These are phyloP conservation scores for Cyanocitta stelleri DNA, from an alignment of 2,113 vertebrate genomes.

Conservation along the genomic window DNA sequence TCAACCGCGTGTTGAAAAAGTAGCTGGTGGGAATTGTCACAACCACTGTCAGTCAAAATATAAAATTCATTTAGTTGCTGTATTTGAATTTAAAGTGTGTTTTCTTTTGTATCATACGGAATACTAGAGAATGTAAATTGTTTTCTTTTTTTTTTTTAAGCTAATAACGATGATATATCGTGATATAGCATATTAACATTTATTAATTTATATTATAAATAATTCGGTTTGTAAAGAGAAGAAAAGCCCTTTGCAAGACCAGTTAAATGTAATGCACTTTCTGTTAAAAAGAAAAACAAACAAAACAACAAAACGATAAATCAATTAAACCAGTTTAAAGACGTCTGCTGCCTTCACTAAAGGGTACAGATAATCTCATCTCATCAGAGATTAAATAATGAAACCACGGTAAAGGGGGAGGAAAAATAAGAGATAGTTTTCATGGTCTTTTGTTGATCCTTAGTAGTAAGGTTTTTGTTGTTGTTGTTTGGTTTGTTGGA, in stretches of 20 bases:
- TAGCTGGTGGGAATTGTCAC: slow-evolving; percentile 68
- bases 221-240: slow-evolving; percentile 84
- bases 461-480: neutral
- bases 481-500: neutral
- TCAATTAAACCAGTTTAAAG: slow-evolving; percentile 72
- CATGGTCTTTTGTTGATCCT: neutral
- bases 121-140: slow-evolving; percentile 78
- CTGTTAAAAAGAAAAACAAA: slow-evolving; percentile 68
- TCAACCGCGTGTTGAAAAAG: slow-evolving; percentile 55
- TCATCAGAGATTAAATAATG: slow-evolving; percentile 60
- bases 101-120: slow-evolving; percentile 81
- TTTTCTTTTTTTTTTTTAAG: slow-evolving; percentile 56
- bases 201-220: slow-evolving; percentile 88
- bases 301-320: slow-evolving; percentile 57
- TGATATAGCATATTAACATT: slow-evolving; percentile 74
- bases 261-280: slow-evolving; percentile 93
- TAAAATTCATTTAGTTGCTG: slow-evolving; percentile 69
- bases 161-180: slow-evolving; percentile 74
- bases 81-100: slow-evolving; percentile 72
- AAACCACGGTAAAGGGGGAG: neutral
- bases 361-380: slow-evolving; percentile 54
- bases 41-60: slow-evolving; percentile 57
- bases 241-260: slow-evolving; percentile 79
- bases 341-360: slow-evolving; percentile 68
- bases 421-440: neutral